phyloP scores from a whole-genome alignment of 2,888 invertebrate genomes.

The Maniola hyperantus region DNA sequence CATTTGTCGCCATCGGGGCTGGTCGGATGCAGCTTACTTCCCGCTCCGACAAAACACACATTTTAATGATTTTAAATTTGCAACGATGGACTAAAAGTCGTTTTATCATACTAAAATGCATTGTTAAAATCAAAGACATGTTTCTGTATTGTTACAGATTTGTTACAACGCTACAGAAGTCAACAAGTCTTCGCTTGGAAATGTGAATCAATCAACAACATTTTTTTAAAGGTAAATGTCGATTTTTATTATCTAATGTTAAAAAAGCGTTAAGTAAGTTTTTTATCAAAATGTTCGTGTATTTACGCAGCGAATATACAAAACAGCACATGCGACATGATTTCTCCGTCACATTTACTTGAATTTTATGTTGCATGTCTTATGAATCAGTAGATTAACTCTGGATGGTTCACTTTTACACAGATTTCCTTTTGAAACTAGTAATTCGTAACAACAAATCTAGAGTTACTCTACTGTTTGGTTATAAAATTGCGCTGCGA shows the following conservation, averaged over 20 bases:
- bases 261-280: background rate
- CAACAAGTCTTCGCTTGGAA: background rate
- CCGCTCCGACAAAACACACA: no score
- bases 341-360: background rate
- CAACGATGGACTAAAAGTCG: background rate
- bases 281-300: background rate
- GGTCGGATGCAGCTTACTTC: no score
- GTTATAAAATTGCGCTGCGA: conserved; percentile 17
- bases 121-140: conserved; percentile 44
- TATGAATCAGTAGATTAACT: conserved; percentile 1
- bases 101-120: background rate
- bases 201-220: background rate
- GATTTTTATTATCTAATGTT: conserved; percentile 2
- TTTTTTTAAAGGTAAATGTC: conserved; percentile 34
- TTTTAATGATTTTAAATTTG: background rate
- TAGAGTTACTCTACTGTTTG: background rate
- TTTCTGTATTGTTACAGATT: conserved; percentile 52
- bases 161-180: background rate
- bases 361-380: background rate
- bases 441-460: background rate
- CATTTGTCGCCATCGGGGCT: no score
- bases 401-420: background rate
- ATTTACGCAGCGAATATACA: conserved; percentile 11
- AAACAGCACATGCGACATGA: conserved; percentile 8
- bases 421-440: background rate